Conservation (phyloP, 2,888 invertebrate genomes). For the Allygus modestus region DNA sequence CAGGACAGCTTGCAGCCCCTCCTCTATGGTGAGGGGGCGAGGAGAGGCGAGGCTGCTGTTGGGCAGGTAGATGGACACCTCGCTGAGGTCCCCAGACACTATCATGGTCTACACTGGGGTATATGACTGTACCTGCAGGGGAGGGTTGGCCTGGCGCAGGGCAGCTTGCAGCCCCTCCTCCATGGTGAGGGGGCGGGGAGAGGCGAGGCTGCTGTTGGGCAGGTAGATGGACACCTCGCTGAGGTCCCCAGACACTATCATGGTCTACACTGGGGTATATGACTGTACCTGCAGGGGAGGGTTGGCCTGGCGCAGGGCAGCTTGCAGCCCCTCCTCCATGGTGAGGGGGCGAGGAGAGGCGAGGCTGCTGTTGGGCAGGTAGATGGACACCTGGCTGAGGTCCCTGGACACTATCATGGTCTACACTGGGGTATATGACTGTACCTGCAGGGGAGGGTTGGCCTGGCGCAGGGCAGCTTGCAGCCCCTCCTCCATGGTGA, state of each 20-base stretch:
- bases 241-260: slow-evolving; percentile 78
- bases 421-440: slow-evolving; percentile 75
- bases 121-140: slow-evolving; percentile 74
- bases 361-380: slow-evolving; percentile 52
- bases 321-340: slow-evolving; percentile 65
- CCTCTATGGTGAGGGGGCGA: slow-evolving; percentile 66
- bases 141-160: slow-evolving; percentile 29
- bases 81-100: slow-evolving; percentile 77
- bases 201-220: slow-evolving; percentile 44
- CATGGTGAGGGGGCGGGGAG: slow-evolving; percentile 64
- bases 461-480: slow-evolving; percentile 43
- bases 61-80: slow-evolving; percentile 62
- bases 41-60: slow-evolving; percentile 31
- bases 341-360: slow-evolving; percentile 56
- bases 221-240: slow-evolving; percentile 70
- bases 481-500: slow-evolving; percentile 66
- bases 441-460: slow-evolving; percentile 69
- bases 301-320: slow-evolving; percentile 37
- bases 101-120: no score
- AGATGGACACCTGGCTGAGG: slow-evolving; percentile 72
- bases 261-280: slow-evolving; percentile 75
- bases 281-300: slow-evolving; percentile 69
- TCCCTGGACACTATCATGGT: slow-evolving; percentile 78
- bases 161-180: slow-evolving; percentile 63
- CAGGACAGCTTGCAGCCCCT: slow-evolving; percentile 50